phyloP scores from a whole-genome alignment of 2,797 vertebrate genomes.

The Molossus alvarezi region DNA sequence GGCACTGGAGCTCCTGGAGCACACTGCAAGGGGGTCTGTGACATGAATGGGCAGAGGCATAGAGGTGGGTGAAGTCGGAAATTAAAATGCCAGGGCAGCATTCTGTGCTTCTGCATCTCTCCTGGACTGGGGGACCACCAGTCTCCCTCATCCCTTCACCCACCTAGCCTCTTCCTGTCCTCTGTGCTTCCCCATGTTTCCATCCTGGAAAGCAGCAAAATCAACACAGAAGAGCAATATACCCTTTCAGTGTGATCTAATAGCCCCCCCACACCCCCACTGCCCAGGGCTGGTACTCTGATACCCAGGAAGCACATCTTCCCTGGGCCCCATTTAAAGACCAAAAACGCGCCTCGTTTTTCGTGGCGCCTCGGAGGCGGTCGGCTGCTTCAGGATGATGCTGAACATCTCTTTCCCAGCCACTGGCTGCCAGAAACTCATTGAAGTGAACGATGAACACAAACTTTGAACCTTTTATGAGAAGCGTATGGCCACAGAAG shows the following conservation, averaged over 20 bases:
- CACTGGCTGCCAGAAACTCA: too few species aligned
- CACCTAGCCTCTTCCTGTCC: neutral
- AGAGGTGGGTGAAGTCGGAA: neutral
- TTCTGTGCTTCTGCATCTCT: neutral
- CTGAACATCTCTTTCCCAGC: too few species aligned
- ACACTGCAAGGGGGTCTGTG: neutral
- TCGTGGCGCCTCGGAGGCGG: too few species aligned
- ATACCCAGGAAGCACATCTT: constrained; percentile 5
- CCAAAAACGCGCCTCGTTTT: neutral
- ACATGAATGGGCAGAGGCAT: neutral
- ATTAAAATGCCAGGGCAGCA: neutral
- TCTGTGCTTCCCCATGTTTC: neutral
- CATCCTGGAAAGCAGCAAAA: neutral
- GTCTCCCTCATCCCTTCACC: neutral
- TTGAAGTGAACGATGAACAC: too few species aligned
- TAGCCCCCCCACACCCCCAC: neutral
- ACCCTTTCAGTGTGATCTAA: neutral
- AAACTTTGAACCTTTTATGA: too few species aligned
- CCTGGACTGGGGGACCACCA: neutral
- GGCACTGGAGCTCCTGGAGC: neutral
- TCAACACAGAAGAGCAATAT: neutral
- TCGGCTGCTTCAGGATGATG: too few species aligned
- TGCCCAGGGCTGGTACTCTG: neutral
- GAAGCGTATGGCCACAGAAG: too few species aligned
- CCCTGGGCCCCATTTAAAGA: constrained; percentile 26